Base-by-base conservation (phyloP, 2,797 vertebrate genomes). In the Apogon talboti region DNA sequence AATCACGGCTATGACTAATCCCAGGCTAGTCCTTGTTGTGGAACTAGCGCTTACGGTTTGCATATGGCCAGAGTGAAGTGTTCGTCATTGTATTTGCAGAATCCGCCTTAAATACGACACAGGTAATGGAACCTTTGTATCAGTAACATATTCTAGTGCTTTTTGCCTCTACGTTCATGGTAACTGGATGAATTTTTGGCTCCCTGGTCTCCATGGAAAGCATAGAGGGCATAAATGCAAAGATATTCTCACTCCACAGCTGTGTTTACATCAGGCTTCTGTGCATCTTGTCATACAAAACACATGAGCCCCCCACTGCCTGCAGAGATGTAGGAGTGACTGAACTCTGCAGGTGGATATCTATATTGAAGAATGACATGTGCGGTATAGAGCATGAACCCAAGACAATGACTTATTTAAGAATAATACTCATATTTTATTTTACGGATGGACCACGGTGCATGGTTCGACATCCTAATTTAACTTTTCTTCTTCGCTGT, bases 321-420 rank as follows among this genome's bases (percentile, higher is more conserved):
- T 57, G 66, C 53, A 60, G 56, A 78, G 70, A 71, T 75, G 78
- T 73, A 57, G 35, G 60, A 62, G 69, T 37, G 79, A 74, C 71
- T 78, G 73, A 87, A 80, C 83, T 84, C 76, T 65, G 65, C 71
- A 85, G 81, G 80, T 80, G 71, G 61, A 78, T 71, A 70, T 77
- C 66, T 83, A 71, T 75, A 78, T 68, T 71, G 47, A 65, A 78
- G 64, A 73, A 48, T 69, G 56, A 67, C 84, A 55, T 35, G 48
- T 64, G 35, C 41, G 35, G 51, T 56, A 15, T 66, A 50, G 67
- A 52, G 58, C 63, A 65, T 45, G 6, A 56, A 30, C 45, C 35
- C 19, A 16, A 35, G 16, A 51, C 52, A 44, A 63, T 24, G 38
- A 56, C 43, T 62, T 66, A 62, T 49, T 50, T 43, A 40, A 55